Base-by-base conservation (phyloP, 2,113 vertebrate genomes). In the Panurus biarmicus region DNA sequence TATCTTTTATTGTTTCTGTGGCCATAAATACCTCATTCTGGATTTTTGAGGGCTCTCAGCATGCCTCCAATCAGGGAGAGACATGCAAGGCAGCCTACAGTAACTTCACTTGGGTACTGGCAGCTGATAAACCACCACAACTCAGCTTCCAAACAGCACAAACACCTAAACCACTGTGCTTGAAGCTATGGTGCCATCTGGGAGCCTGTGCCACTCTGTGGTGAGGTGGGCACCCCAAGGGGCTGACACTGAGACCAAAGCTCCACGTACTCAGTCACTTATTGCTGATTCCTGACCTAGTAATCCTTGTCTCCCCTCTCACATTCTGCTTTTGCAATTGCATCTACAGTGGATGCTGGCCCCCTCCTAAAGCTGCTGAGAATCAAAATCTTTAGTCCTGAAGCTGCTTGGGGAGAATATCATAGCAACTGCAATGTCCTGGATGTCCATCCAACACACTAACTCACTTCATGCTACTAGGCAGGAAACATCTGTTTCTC, bases 401-500 rank as follows among this genome's bases (percentile, higher is more conserved):
- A 36, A 84, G 76, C 40, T 83, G 36, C 50, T 69, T 56, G 65
- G 53, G 42, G 48, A 84, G 57, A 75, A 42, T 69, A 81, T 84
- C 69, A 84, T 40, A 47, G 75, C 75, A 94, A 78, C 73, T 85
- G 36, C n/a, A 61, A 10, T n/a, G n/a, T 81, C n/a, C 66, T 87
- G 65, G 84, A 89, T 74, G 40, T 78, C 28, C 10, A 4, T 85
- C 78, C 69, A 86, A 38, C 54, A 69, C 33, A 36, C 33, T 84
- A 74, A 72, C 51, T 76, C 35, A 17, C 70, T 87, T 75, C 88
- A 74, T 21, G 51, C 53, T 81, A 81, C 65, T 60, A 72, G 57
- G 83, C 83, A 95, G 90, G 86, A 92, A 95, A 95, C 93, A 96
- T 90, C 96, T 95, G 94, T 78, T 95, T 94, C 92, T 95, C 79